These are phyloP conservation scores for Eupithecia inturbata DNA, from an alignment of 2,888 invertebrate species.

Conservation along the genomic window DNA sequence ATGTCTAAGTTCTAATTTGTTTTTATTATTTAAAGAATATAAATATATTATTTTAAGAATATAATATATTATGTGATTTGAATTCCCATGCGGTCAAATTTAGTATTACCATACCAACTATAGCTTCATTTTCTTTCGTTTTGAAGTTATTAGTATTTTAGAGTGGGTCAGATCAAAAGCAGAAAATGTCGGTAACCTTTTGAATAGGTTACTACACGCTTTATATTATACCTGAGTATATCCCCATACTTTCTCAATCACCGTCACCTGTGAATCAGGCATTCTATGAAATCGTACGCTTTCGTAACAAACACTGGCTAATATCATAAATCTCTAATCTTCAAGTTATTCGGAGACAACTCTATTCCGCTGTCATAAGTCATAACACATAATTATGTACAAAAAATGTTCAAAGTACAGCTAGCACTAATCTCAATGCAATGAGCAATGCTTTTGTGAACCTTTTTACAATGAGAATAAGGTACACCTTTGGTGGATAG, in stretches of 20 bases:
- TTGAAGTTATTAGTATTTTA: too few species aligned
- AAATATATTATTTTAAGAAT: too few species aligned
- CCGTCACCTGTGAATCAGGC: constrained; percentile 14
- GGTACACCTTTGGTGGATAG: not conserved
- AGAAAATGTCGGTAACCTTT: too few species aligned
- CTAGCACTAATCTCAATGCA: constrained; percentile 28
- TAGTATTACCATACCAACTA: too few species aligned
- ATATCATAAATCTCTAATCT: constrained; percentile 49
- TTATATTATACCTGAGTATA: not conserved
- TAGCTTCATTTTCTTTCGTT: too few species aligned
- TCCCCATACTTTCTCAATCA: constrained; percentile 28
- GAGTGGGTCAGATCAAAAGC: too few species aligned
- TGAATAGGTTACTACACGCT: too few species aligned
- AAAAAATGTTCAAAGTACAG: constrained; percentile 67
- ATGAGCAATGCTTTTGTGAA: not conserved
- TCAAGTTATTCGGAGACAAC: constrained; percentile 53
- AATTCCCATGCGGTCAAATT: too few species aligned
- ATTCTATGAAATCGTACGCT: constrained; percentile 36
- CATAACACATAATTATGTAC: constrained; percentile 70
- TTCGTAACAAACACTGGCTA: constrained; percentile 45
- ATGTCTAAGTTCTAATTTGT: too few species aligned
- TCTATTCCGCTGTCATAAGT: constrained; percentile 50
- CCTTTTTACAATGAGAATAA: constrained; percentile 12
- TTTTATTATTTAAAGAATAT: too few species aligned
- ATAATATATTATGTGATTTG: too few species aligned